Evolutionary conservation across 1,140 invertebrate genomes (phyloP).

Genomic region (Nymphalis io): DNA sequence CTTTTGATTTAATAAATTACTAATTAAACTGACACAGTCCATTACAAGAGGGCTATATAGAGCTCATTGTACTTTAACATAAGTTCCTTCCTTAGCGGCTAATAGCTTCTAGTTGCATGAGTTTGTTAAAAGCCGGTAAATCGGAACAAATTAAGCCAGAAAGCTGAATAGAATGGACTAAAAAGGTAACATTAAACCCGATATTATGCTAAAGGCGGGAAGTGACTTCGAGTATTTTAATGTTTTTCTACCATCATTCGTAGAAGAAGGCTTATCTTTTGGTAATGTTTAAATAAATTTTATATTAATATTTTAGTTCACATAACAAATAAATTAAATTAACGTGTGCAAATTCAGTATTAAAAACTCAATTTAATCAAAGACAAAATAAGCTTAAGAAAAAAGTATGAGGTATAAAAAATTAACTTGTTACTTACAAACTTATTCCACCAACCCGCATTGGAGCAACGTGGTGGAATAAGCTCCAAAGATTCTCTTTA

Average conservation of each 20-base stretch:
- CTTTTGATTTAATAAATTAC: no score
- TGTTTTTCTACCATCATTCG: not conserved
- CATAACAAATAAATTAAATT: no score
- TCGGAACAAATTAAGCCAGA: slow-evolving; percentile 19
- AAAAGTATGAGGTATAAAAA: no score
- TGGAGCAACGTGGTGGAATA: no score
- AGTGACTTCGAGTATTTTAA: slow-evolving; percentile 14
- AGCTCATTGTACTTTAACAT: slow-evolving; percentile 17
- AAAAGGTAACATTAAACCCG: slow-evolving; percentile 24
- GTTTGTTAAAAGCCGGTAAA: slow-evolving; percentile 28
- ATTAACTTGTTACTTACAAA: no score
- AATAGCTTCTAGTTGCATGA: slow-evolving; percentile 25
- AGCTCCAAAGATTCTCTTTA: no score
- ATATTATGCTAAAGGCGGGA: slow-evolving; percentile 21
- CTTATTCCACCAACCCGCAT: no score
- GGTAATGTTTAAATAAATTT: no score
- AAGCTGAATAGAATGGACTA: slow-evolving; percentile 26
- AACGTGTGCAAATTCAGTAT: no score
- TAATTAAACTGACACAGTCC: not conserved
- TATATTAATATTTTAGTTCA: no score
- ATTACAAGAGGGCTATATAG: not conserved
- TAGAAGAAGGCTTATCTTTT: not conserved
- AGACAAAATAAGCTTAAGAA: no score
- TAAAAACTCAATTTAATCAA: no score
- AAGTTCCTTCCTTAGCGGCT: slow-evolving; percentile 17